phyloP scores from a whole-genome alignment of 2,888 invertebrate species.

The Phorcus lineatus region DNA sequence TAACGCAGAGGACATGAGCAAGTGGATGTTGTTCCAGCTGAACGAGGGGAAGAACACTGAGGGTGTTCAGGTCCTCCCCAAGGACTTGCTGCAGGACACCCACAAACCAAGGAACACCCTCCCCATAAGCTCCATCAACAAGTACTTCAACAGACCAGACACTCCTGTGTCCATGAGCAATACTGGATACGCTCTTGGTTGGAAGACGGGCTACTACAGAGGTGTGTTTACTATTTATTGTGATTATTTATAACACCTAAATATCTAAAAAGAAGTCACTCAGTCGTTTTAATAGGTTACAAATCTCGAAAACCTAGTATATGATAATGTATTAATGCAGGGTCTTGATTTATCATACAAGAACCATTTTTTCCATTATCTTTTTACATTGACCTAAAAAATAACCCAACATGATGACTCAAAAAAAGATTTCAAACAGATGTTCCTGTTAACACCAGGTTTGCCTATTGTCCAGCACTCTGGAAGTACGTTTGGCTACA shows the following conservation, averaged over 20 bases:
- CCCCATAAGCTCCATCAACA: conserved; percentile 11
- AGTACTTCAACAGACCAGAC: conserved; percentile 45
- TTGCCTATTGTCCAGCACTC: conserved; percentile 58
- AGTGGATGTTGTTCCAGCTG: conserved; percentile 69
- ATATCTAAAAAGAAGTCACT: too few species aligned
- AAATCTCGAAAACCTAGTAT: too few species aligned
- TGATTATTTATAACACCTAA: too few species aligned
- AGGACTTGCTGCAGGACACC: conserved; percentile 44
- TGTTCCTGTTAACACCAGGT: conserved; percentile 38
- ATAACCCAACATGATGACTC: too few species aligned
- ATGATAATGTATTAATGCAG: too few species aligned
- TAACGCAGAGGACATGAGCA: conserved; percentile 66
- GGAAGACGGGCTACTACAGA: conserved; percentile 69
- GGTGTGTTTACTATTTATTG: conserved; percentile 45
- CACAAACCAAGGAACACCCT: conserved; percentile 50
- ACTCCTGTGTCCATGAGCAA: conserved; percentile 60
- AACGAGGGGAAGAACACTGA: conserved; percentile 49
- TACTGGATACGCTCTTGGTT: conserved; percentile 64
- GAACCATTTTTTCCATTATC: too few species aligned
- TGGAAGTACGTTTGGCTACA: conserved; percentile 67
- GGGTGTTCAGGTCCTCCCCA: conserved; percentile 48
- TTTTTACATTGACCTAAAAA: too few species aligned
- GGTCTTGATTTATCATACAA: too few species aligned
- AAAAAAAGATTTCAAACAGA: too few species aligned
- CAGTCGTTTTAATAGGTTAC: too few species aligned